Evolutionary conservation across 2,113 vertebrate genomes (phyloP), one percentile per base, ranked within the genome.

Genomic region (Murina feae): DNA sequence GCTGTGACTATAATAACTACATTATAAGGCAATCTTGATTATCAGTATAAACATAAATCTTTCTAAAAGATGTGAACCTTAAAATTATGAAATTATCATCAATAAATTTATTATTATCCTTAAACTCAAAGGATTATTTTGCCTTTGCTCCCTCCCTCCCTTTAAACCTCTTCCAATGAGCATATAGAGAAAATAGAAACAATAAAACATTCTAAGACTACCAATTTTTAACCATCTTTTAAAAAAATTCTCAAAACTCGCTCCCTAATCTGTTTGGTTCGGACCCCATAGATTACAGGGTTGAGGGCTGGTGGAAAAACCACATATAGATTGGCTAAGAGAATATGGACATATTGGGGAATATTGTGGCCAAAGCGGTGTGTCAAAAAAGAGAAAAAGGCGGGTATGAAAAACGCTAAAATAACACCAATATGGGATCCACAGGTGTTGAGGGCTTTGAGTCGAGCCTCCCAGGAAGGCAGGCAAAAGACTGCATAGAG

Each of bases 211-310:
- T 91, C 21, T 58, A 91, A 80, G 6, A 37, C 25, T 2, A 66
- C 14, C 7, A 23, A 39, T 51, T 9, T 5, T 88, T 71, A 92
- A 51, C 4, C 12, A 51, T 63, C n/a, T 76, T 80, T 86, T 3
- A 21, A 82, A 53, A 94, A 86, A n/a, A 75, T 81, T 4, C 35
- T 88, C 53, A 93, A 32, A 69, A 78, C 32, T 21, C 5, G 10
- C 39, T 74, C 42, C 49, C n/a, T 60, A 74, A 91, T 91, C 66
- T 74, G 68, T 12, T 72, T 91, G 21, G 96, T 97, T 30, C 75
- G 96, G 18, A 97, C 75, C 4, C 95, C 95, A 53, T 97, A 96
- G 58, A 97, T 97, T 42, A 97, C 66, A 55, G 97, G 96, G 53
- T 96, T 96, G 20, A 97, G 93, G 23, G 60, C 60, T 63, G 28